These are phyloP conservation scores for Elgaria multicarinata DNA, from an alignment of 2,113 vertebrate species.

Conservation along the genomic window DNA sequence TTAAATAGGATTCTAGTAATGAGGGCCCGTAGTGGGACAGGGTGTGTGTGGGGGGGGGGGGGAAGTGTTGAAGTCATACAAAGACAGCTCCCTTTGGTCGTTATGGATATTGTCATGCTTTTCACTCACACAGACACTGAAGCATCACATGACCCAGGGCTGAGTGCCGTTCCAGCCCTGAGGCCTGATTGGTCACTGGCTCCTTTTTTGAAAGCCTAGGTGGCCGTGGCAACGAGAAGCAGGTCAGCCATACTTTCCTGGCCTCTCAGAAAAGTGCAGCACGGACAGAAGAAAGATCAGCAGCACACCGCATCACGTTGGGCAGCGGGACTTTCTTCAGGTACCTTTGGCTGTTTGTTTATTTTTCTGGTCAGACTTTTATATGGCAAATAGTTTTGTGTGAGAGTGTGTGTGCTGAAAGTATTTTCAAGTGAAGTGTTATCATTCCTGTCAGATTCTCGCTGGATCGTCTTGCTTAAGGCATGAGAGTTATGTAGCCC, in stretches of 20 bases:
- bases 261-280: background rate
- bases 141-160: conserved; percentile 53
- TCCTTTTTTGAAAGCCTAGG: conserved; percentile 71
- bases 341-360: conserved; percentile 13
- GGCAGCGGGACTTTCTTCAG: background rate
- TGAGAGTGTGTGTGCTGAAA: too few relatives aligned
- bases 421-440: conserved; percentile 3
- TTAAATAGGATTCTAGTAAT: conserved; percentile 24
- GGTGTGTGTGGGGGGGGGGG: conserved; percentile 7
- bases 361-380: background rate
- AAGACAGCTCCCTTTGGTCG: conserved; percentile 43
- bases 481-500: background rate
- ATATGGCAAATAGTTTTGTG: background rate
- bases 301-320: background rate
- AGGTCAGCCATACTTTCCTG: conserved; percentile 45
- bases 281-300: background rate
- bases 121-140: conserved; percentile 36
- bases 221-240: conserved; percentile 73
- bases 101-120: conserved; percentile 48
- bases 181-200: conserved; percentile 70
- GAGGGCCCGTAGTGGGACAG: too few relatives aligned
- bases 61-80: conserved; percentile 38
- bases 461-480: background rate
- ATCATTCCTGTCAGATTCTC: background rate
- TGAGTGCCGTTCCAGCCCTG: conserved; percentile 42